phyloP scores from a whole-genome alignment of 2,888 invertebrate species.

The Diogma glabrata region DNA sequence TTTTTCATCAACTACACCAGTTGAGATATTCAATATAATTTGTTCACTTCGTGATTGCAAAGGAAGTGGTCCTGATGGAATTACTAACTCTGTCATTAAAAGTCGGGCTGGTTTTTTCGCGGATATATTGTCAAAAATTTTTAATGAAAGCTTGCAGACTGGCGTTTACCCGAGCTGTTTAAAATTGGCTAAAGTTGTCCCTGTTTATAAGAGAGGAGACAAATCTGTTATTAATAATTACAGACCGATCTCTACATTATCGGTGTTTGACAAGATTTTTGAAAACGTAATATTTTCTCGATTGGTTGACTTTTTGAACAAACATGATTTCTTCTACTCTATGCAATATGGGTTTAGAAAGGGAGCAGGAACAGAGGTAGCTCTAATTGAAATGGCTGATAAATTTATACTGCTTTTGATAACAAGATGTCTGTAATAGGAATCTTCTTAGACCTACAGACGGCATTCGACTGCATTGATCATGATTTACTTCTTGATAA shows the following conservation, averaged over 20 bases:
- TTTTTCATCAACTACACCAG: neutral
- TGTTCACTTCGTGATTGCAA: neutral
- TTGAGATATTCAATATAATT: neutral
- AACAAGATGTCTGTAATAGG: too few relatives aligned
- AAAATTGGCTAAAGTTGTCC: neutral
- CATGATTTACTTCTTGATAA: too few relatives aligned
- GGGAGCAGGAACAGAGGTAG: too few relatives aligned
- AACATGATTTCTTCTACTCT: too few relatives aligned
- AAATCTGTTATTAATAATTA: neutral
- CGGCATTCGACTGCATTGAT: too few relatives aligned
- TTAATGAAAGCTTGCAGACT: neutral
- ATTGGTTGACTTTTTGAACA: too few relatives aligned
- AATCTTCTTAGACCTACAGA: too few relatives aligned
- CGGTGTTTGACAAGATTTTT: neutral
- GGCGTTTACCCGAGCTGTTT: too few relatives aligned
- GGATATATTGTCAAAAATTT: neutral
- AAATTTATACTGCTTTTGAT: too few relatives aligned
- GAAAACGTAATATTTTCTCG: too few relatives aligned
- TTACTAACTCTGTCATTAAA: neutral
- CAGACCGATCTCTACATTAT: neutral
- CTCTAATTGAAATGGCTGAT: too few relatives aligned
- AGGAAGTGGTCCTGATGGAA: neutral
- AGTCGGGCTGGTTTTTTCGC: neutral
- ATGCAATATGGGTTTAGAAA: too few relatives aligned
- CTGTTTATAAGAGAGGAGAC: neutral